Base-by-base conservation (phyloP, 2,797 vertebrate genomes). In the Crocodylus rhombifer region DNA sequence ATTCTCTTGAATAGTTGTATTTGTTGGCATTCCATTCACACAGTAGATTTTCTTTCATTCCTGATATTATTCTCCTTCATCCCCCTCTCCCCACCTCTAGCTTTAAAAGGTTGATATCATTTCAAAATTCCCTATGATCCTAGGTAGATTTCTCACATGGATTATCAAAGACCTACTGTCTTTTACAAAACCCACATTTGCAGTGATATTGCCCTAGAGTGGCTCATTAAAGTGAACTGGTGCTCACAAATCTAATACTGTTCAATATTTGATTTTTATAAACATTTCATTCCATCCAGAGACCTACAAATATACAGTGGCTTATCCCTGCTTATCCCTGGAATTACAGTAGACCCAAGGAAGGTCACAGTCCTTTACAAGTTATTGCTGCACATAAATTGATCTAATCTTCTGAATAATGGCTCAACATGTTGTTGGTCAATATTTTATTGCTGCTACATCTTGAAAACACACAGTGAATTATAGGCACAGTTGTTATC, bases 391-490 rank as follows among this genome's bases (percentile, higher is more conserved):
- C 65, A 93, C 82, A 93, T 96, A 97, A 97, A 97, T 94, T 94
- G 89, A 95, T 94, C 42, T 89, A 94, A 88, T 94, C 92, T 96
- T 96, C 95, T 97, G 90, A 97, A 94, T 96, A 96, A 96, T 96
- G 91, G 63, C 86, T 95, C 82, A 77, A 71, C 9, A 28, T 92
- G 93, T 76, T 96, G 89, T 95, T 94, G 95, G 94, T 95, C 96
- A 96, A 86, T 97, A 93, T 96, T 97, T 97, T 95, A 97, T 96
- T 97, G 89, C 88, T 97, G 90, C 84, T 95, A 88, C 42, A 25
- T 88, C 94, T 89, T 95, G 93, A 85, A 51, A 84, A 83, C 51
- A 56, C 42, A 94, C 51, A 61, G 87, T 97, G 96, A 97, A 90
- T 97, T 97, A 96, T 30, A 86, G 82, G 82, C 84, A 89, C 78